Evolutionary conservation across 2,797 vertebrate species (phyloP).

Genomic region (Furcifer pardalis): DNA sequence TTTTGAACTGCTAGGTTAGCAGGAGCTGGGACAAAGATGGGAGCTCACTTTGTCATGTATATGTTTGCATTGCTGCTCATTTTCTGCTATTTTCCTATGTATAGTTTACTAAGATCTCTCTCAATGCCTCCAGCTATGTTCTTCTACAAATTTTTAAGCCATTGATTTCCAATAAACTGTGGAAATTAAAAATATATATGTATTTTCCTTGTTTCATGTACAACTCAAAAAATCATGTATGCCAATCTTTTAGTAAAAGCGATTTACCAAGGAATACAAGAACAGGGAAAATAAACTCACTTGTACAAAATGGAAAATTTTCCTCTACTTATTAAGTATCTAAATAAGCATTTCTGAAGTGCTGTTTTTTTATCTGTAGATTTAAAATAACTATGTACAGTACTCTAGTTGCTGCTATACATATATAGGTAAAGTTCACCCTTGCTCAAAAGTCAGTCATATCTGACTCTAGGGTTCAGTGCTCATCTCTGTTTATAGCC

Average conservation of each 20-base stretch:
- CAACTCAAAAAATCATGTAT: neutral
- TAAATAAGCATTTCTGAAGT: constrained; percentile 9
- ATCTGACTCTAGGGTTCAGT: too few relatives aligned
- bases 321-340: neutral
- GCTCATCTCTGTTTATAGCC: too few relatives aligned
- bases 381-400: neutral
- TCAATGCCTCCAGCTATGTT: neutral
- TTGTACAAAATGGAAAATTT: neutral
- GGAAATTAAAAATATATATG: constrained; percentile 3
- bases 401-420: neutral
- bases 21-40: too few relatives aligned
- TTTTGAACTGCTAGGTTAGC: too few relatives aligned
- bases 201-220: constrained; percentile 8
- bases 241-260: neutral
- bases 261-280: constrained; percentile 1
- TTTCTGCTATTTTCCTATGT: neutral
- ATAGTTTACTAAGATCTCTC: neutral
- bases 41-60: too few relatives aligned
- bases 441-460: too few relatives aligned
- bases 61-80: neutral
- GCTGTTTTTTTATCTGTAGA: neutral
- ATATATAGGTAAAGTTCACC: too few relatives aligned
- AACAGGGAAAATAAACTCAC: neutral
- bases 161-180: constrained; percentile 28
- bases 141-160: constrained; percentile 16